Evolutionary conservation across 2,113 vertebrate species (phyloP), one percentile per base, ranked within the genome.

Genomic region (Percopsis transmontana): DNA sequence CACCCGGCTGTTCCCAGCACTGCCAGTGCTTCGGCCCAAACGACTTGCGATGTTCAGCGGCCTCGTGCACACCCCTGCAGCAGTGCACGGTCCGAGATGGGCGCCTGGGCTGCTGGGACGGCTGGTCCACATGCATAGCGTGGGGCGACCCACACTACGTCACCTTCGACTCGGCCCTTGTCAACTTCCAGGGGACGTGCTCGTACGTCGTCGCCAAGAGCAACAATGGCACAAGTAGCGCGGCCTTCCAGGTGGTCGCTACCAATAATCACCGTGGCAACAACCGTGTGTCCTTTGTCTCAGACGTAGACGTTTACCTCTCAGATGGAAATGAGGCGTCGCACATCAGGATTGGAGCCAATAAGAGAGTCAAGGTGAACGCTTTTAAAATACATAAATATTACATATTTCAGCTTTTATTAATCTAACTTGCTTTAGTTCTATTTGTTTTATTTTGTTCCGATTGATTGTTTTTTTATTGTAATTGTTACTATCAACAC

Each of bases 111-210:
- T 91, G 90, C 66, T 79, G 58, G 1, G 61, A 64, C 10, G 7
- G 27, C 4, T 58, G 87, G 78, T 71, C 82, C 62, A 91, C 82
- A 41, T 94, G 93, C 77, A 83, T 55, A 0, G 87, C 88, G 15
- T 91, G 82, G 0, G 92, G 93, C 0, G 92, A 93, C 57, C 91
- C 92, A 0, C 92, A 94, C 61, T 93, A 93, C 83, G 41, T 84
- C 77, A 91, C 90, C 0, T 95, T 92, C 1, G 93, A 94, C 11
- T 92, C 92, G 5, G 88, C 89, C 0, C 8, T 93, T 41, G 77
- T 83, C 18, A 88, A 93, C 80, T 89, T 93, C 48, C 82, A 92
- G 84, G 93, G 93, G 3, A 88, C 89, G 38, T 94, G 94, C n/a
- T 81, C 88, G 19, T 94, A 94, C 7, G 52, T 85, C 63, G 74